Percentiles rank a stretch among this genome's conserved stretches.
Conservation (phyloP, 2,797 vertebrate species). For the Crax fasciolata region DNA sequence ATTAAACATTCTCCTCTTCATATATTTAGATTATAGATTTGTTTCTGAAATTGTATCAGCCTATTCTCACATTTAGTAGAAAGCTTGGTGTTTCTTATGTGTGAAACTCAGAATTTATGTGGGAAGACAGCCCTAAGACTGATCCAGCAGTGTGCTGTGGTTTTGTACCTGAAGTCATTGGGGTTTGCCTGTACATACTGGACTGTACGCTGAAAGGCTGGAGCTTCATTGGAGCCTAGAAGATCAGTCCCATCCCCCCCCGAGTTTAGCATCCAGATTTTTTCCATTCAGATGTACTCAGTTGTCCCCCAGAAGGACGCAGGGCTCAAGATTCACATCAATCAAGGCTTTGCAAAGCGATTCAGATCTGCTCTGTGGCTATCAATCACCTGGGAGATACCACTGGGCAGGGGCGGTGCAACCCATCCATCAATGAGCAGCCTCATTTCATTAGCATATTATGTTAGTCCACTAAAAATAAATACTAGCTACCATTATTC, state of each 20-base stretch:
- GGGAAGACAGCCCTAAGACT: not conserved
- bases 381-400: constrained; percentile 17
- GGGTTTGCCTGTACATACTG: not conserved
- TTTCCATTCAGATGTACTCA: not conserved
- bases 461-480: not conserved
- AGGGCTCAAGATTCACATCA: not conserved
- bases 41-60: not conserved
- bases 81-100: not conserved
- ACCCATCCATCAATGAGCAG: constrained; percentile 16
- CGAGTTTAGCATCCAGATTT: not conserved
- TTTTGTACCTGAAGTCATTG: not conserved
- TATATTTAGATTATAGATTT: not conserved
- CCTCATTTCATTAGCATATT: not conserved
- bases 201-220: not conserved
- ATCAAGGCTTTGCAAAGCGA: constrained; percentile 2
- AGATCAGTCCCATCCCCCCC: not conserved
- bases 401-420: not conserved
- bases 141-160: not conserved
- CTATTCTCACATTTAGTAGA: not conserved
- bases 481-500: not conserved
- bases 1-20: not conserved
- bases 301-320: not conserved
- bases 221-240: not conserved
- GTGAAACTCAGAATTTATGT: not conserved
- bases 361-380: not conserved